A percentile compares a stretch with the other conserved stretches of the same genome.
phyloP scores from a whole-genome alignment of 2,113 vertebrate species.

The Malurus elegans region DNA sequence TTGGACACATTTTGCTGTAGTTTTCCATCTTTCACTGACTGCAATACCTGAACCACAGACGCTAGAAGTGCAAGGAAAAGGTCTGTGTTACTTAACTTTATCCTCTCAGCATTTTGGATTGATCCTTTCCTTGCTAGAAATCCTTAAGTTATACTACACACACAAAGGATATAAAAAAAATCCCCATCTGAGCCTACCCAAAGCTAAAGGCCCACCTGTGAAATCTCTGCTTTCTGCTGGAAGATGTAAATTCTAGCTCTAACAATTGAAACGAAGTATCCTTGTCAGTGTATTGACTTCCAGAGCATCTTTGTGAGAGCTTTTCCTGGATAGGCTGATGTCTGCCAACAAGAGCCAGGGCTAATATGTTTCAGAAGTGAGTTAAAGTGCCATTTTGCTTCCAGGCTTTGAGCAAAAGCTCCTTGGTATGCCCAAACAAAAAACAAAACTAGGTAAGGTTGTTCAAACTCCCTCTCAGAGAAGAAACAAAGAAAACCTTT shows the following conservation, averaged over 20 bases:
- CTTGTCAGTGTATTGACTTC: background rate
- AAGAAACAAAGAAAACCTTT: background rate
- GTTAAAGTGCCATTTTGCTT: background rate
- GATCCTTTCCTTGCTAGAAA: background rate
- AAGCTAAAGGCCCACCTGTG: background rate
- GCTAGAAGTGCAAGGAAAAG: conserved; percentile 66
- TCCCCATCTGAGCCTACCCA: background rate
- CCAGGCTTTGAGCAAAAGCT: background rate
- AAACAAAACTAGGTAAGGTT: background rate
- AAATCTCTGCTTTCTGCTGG: background rate
- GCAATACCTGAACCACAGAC: conserved; percentile 77
- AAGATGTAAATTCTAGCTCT: background rate
- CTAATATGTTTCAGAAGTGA: background rate
- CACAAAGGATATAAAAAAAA: background rate
- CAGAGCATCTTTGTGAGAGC: background rate
- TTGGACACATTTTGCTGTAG: conserved; percentile 75
- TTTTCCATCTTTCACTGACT: conserved; percentile 71
- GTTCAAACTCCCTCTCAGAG: background rate
- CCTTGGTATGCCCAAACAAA: background rate
- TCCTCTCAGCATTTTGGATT: background rate
- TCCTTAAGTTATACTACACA: background rate
- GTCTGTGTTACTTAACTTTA: background rate
- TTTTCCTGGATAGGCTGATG: background rate
- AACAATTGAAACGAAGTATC: background rate
- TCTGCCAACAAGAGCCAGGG: background rate